Evolutionary conservation across 2,113 vertebrate genomes (phyloP), one percentile per base, ranked within the genome.

Genomic region (Himantopus leucocephalus): DNA sequence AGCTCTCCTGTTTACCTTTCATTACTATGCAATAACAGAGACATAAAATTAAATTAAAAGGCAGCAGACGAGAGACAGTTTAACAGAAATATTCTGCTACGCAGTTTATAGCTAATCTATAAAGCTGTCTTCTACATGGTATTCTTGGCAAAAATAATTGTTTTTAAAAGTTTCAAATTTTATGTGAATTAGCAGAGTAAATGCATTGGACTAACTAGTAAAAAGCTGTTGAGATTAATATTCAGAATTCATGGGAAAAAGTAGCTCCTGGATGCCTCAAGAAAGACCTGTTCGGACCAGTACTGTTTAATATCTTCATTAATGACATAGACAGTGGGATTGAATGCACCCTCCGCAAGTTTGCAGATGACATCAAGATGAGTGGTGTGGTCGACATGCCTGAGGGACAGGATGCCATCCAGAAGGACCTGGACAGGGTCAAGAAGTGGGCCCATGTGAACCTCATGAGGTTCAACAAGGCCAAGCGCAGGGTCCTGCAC

Each of bases 1-100:
- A 88, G 55, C 32, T 88, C 58, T 92, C 66, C 58, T 95, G 64
- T 95, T 96, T 95, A 97, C 89, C 83, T 95, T 97, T 97, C 87
- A 95, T 79, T 91, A 68, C 74, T 11, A 29, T 71, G 81, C 67
- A 92, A 59, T 92, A 66, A 78, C 3, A 89, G 70, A 86, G 67
- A 87, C 60, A 91, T 74, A 94, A 93, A 94, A 93, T 67, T 56
- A 91, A 94, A 95, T 94, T 73, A 93, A 88, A 95, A 95, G 77
- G 48, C 84, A 95, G 81, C 62, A 91, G 89, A 82, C 0, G 2
- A 75, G 79, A 91, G 72, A 90, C 18, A 92, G 66, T 88, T 92
- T 90, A 96, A 83, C 87, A 96, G 75, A 89, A 96, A 79, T 96
- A 93, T 47, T 89, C 78, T 90, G 59, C 78, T 95, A 43, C 5